Evolutionary conservation across 92 coral and sea anemone species (phyloP).

Genomic region (Paragorgia papillata): DNA sequence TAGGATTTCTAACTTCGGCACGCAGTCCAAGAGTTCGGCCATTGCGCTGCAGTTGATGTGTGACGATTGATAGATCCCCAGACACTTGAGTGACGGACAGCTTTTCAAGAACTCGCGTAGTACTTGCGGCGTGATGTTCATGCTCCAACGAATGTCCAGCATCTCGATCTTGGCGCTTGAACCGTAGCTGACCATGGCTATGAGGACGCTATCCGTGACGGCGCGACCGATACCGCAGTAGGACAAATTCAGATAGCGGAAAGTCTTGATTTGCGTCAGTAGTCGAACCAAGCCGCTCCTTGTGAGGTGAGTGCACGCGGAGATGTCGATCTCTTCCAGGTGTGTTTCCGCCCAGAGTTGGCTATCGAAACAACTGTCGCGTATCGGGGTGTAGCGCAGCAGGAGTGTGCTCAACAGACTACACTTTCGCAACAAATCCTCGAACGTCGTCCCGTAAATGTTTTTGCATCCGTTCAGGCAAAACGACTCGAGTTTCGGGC

Average conservation of each 20-base stretch:
- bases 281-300: constrained; percentile 86
- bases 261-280: constrained; percentile 71
- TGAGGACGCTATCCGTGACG: constrained; percentile 88
- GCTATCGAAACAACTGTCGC: constrained; percentile 88
- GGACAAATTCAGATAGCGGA: constrained; percentile 85
- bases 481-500: constrained; percentile 87
- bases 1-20: constrained; percentile 82
- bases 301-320: constrained; percentile 94
- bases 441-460: constrained; percentile 87
- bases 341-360: constrained; percentile 82
- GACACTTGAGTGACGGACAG: constrained; percentile 79
- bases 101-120: constrained; percentile 73
- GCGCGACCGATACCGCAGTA: constrained; percentile 99
- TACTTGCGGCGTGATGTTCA: constrained; percentile 92
- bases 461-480: constrained; percentile 96
- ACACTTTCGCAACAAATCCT: constrained; percentile 76
- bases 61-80: constrained; percentile 96
- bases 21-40: constrained; percentile 85
- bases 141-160: constrained; percentile 98
- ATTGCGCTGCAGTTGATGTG: constrained; percentile 91
- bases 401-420: constrained; percentile 81
- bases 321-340: constrained; percentile 89
- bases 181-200: constrained; percentile 83
- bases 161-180: constrained; percentile 80
- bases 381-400: constrained; percentile 94